Percentiles rank a stretch among this genome's conserved stretches.
Evolutionary conservation across 1,140 invertebrate genomes (phyloP).

Genomic region (Pogonomyrmex californicus): DNA sequence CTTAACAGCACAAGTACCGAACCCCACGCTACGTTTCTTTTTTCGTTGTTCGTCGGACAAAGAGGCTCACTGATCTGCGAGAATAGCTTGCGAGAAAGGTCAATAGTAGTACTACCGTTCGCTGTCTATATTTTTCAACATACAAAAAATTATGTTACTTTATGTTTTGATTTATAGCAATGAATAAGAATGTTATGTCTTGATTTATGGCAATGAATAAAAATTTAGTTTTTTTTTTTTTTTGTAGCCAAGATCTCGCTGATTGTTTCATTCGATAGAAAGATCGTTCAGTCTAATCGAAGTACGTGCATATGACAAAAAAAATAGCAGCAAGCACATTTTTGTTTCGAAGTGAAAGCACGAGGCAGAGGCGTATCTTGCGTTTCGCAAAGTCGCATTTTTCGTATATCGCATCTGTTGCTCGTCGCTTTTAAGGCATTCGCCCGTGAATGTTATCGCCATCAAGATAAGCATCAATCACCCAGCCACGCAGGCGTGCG

Average conservation of each 20-base stretch:
- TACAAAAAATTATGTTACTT: neutral
- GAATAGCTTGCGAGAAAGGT: neutral
- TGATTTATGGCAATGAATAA: neutral
- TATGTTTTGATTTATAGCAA: neutral
- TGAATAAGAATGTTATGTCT: too few species aligned
- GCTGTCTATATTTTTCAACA: neutral
- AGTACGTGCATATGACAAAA: neutral
- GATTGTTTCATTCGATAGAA: neutral
- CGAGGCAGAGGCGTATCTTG: neutral
- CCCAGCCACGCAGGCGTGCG: slow-evolving; percentile 6
- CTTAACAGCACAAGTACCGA: slow-evolving; percentile 56
- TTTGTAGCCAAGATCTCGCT: neutral
- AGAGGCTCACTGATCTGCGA: slow-evolving; percentile 41
- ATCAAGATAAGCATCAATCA: slow-evolving; percentile 44
- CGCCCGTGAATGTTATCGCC: slow-evolving; percentile 33
- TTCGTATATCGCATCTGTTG: neutral
- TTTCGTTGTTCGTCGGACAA: slow-evolving; percentile 4
- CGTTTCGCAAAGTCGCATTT: slow-evolving; percentile 1
- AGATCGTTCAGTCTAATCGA: neutral
- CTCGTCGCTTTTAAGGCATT: slow-evolving; percentile 2
- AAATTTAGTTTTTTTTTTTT: neutral
- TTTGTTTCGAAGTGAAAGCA: neutral
- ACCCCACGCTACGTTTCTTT: neutral
- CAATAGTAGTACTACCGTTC: neutral
- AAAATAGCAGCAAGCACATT: neutral